Evolutionary conservation across 2,113 vertebrate genomes (phyloP).

Genomic region (Seriola quinqueradiata): DNA sequence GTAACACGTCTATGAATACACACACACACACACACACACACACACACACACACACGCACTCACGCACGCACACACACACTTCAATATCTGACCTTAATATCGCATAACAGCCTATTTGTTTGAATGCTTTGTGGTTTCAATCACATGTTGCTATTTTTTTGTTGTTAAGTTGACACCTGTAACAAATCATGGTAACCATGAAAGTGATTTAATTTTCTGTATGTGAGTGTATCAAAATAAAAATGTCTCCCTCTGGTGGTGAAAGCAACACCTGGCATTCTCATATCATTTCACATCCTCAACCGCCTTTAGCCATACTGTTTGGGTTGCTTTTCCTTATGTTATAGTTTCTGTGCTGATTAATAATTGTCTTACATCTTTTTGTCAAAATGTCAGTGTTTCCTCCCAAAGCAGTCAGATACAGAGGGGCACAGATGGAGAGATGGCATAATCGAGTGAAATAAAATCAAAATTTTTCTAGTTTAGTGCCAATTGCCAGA

Average conservation of each 20-base stretch:
- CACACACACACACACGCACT: constrained; percentile 4
- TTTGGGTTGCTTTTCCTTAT: neutral
- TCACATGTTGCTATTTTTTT: too few relatives aligned
- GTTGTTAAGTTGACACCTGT: neutral
- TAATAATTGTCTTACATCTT: neutral
- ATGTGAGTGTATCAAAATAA: neutral
- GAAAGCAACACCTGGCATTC: neutral
- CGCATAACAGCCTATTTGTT: too few relatives aligned
- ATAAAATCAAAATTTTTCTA: constrained; percentile 15
- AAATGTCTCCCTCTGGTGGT: constrained; percentile 76
- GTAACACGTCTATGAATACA: constrained; percentile 34
- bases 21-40: constrained; percentile 18
- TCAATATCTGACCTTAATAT: too few relatives aligned
- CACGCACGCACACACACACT: constrained; percentile 3
- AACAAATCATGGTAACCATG: too few relatives aligned
- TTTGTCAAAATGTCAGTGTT: constrained; percentile 1
- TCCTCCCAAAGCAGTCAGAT: neutral
- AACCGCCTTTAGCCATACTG: neutral
- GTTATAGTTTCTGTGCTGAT: neutral
- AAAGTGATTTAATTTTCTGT: neutral
- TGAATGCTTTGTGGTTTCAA: too few relatives aligned
- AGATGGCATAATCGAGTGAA: neutral
- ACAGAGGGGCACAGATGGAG: neutral
- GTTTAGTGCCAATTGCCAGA: constrained; percentile 27
- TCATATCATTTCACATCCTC: neutral